Percentiles rank a stretch among this genome's conserved stretches.
Conservation (phyloP, 2,888 invertebrate genomes). For the Pammene fasciana region DNA sequence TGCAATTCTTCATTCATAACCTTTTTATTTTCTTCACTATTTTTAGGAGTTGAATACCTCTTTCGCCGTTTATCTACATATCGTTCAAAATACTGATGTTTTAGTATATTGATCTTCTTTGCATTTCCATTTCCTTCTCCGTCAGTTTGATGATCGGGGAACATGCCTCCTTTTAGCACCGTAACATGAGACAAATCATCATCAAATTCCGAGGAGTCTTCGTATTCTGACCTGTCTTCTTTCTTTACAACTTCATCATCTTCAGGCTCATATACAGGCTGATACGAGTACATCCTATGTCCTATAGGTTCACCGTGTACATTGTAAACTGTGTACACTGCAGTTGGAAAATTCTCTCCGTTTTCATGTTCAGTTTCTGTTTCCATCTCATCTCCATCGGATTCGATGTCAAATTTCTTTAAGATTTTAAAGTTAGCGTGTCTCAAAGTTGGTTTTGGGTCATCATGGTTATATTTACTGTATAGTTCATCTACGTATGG, state of each 20-base stretch:
- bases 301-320: conserved; percentile 79
- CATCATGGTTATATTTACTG: conserved; percentile 75
- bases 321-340: conserved; percentile 76
- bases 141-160: conserved; percentile 57
- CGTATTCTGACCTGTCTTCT: conserved; percentile 47
- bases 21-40: conserved; percentile 57
- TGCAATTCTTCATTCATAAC: conserved; percentile 61
- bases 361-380: conserved; percentile 52
- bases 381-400: conserved; percentile 61
- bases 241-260: conserved; percentile 64
- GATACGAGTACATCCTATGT: conserved; percentile 75
- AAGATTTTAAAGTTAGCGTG: conserved; percentile 78
- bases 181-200: conserved; percentile 66
- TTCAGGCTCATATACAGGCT: conserved; percentile 78
- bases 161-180: conserved; percentile 75
- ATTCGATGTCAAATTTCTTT: conserved; percentile 72
- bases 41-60: conserved; percentile 65
- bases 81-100: conserved; percentile 76
- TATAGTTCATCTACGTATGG: conserved; percentile 67
- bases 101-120: conserved; percentile 69
- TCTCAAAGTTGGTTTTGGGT: conserved; percentile 72
- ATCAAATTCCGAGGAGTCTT: conserved; percentile 66
- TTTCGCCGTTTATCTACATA: conserved; percentile 75
- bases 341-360: conserved; percentile 71
- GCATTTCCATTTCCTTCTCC: conserved; percentile 51